Evolutionary conservation across 2,888 invertebrate genomes (phyloP), one percentile per base, ranked within the genome.

Genomic region (Cyclophora punctaria): DNA sequence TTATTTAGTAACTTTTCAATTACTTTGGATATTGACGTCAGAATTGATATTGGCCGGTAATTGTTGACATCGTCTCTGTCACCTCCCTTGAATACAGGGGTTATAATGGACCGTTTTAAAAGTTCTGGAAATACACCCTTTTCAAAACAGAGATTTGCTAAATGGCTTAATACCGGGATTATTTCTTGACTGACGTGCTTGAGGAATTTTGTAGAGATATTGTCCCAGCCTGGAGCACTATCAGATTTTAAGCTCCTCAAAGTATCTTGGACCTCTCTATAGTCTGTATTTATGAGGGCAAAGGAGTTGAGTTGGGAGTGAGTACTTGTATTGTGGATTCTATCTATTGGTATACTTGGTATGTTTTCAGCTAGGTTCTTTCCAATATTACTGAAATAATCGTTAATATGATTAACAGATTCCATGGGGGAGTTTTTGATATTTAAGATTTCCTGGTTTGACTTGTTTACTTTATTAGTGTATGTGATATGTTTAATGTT

Each of bases 11-110:
- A 35, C 48, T 44, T 51, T 46, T 54, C 54, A 0, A 49, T 7
- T 5, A 54, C 41, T 44, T 56, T 56, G 2, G 52, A 53, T 4
- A 53, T n/a, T 3, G 51, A 46, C 5, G 53, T 37, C 6, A 56
- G 44, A 5, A 56, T 34, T 3, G 56, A 56, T 5, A 56, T 56
- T 2, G 56, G 56, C 5, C 56, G 34, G 42, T 56, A 56, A 48
- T 53, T 53, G 40, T 44, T 47, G 40, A 53, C 48, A 47, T 43
- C 49, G 47, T 51, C 43, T 50, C 48, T 46, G 46, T 47, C 46
- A 3, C 50, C 52, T 5, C 48, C 41, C 35, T 55, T 52, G 37
- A 46, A 47, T 7, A 57, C 52, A 20, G 52, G 50, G 5, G 41
- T 48, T n/a, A 52, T 48, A 3, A 51, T 20, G 35, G 54, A 48